Evolutionary conservation across 2,113 vertebrate genomes (phyloP).

Genomic region (Falco punctatus): DNA sequence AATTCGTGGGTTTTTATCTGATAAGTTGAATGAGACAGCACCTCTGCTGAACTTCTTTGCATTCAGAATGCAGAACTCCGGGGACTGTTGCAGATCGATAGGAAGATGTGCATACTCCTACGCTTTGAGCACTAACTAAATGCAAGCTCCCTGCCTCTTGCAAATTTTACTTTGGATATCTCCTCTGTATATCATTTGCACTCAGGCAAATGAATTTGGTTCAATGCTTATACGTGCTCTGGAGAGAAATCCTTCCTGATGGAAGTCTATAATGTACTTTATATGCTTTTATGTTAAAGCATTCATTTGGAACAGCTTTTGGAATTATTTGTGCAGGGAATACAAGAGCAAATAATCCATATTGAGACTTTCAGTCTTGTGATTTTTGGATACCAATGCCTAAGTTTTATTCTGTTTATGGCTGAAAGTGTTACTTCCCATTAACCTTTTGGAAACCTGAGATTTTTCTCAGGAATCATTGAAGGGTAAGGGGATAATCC

Average conservation of each 20-base stretch:
- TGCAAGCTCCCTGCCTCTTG: neutral
- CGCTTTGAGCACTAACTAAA: neutral
- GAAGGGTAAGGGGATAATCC: neutral
- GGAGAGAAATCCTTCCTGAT: neutral
- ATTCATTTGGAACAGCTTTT: neutral
- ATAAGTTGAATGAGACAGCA: neutral
- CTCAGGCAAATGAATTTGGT: neutral
- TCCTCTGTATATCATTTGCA: neutral
- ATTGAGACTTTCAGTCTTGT: neutral
- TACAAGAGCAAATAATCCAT: neutral
- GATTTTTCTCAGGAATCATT: neutral
- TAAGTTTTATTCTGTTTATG: neutral
- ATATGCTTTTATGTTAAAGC: neutral
- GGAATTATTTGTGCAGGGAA: neutral
- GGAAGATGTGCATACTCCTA: neutral
- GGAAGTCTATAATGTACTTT: neutral
- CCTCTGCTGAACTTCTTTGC: neutral
- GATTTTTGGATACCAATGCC: neutral
- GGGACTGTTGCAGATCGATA: neutral
- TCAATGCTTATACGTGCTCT: neutral
- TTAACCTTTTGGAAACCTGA: conserved; percentile 3
- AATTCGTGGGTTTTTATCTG: neutral
- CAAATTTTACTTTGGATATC: neutral
- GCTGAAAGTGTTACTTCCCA: neutral
- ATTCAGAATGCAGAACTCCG: neutral